Evolutionary conservation across 2,888 invertebrate genomes (phyloP), one percentile per base, ranked within the genome.

Genomic region (Cataglyphis rosenhaueri): DNA sequence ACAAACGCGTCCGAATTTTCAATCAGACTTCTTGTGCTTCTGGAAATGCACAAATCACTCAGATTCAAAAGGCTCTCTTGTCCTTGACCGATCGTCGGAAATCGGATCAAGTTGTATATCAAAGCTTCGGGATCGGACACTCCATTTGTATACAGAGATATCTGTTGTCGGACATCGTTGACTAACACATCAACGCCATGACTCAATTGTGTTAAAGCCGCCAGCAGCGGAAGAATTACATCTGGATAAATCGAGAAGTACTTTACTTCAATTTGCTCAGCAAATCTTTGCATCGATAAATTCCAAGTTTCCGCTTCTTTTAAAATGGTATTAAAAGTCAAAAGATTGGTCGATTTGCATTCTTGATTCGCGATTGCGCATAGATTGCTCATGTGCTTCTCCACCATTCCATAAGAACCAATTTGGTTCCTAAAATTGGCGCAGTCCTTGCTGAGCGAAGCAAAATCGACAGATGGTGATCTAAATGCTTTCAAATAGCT

Each of bases 181-280:
- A 95, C 95, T 29, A 97, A 91, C 18, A 95, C 93, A 61, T 95
- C 96, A 32, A 97, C 94, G 2, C 97, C 97, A 86, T 96, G 96
- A 1, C 96, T 94, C 83, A 97, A 95, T 94, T 97, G 97, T 0
- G 96, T 95, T 9, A 97, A 93, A 0, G 97, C 97, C 79, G 96
- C 95, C 70, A 97, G 95, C 25, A 98, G 94, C 0, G 98, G 98
- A 84, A 96, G 95, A 0, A 97, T 96, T 74, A 98, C 95, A 93
- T 98, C 98, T 0, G 97, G 97, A 92, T 98, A 98, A n/a, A 96
- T 96, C 3, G 96, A 95, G 0, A 96, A 95, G 92, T 96, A 97
- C 0, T 94, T 94, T 3, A 91, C 94, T 35, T 96, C 95, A 38
- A 97, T 92, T 91, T 95, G 95, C 70, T 95, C 95, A 61, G 95